These are phyloP conservation scores for Tetheella fluctuosa DNA, from an alignment of 2,888 invertebrate genomes.

Conservation along the genomic window DNA sequence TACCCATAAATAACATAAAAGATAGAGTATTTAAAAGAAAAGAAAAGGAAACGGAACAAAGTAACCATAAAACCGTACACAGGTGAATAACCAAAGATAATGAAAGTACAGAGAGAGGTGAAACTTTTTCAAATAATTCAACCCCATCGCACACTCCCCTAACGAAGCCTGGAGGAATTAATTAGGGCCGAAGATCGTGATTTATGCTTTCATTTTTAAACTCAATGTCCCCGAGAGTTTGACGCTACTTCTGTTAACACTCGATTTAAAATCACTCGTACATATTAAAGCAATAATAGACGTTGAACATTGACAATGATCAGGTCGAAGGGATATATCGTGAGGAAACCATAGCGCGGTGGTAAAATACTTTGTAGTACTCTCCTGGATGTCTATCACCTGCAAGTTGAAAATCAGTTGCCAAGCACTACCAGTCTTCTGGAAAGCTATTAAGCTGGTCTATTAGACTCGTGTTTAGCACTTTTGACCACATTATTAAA, in stretches of 20 bases:
- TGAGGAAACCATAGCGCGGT: too few relatives aligned
- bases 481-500: too few relatives aligned
- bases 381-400: too few relatives aligned
- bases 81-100: constrained; percentile 68
- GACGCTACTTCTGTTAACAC: constrained; percentile 34
- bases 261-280: constrained; percentile 28
- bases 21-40: constrained; percentile 5
- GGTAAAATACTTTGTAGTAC: too few relatives aligned
- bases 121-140: constrained; percentile 76
- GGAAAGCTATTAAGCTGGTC: too few relatives aligned
- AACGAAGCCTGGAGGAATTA: constrained; percentile 79
- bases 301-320: too few relatives aligned
- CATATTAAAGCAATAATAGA: too few relatives aligned
- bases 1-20: constrained; percentile 3
- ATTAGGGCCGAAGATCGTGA: constrained; percentile 83
- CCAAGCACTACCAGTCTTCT: too few relatives aligned
- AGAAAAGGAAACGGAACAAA: constrained; percentile 16
- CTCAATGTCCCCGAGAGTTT: constrained; percentile 63
- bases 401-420: too few relatives aligned
- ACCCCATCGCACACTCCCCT: constrained; percentile 52
- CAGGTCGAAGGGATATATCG: too few relatives aligned
- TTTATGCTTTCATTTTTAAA: constrained; percentile 83
- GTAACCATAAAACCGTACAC: constrained; percentile 34
- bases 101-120: constrained; percentile 56
- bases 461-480: too few relatives aligned